Evolutionary conservation across 2,797 vertebrate genomes (phyloP).

Genomic region (Girardinus metallicus): DNA sequence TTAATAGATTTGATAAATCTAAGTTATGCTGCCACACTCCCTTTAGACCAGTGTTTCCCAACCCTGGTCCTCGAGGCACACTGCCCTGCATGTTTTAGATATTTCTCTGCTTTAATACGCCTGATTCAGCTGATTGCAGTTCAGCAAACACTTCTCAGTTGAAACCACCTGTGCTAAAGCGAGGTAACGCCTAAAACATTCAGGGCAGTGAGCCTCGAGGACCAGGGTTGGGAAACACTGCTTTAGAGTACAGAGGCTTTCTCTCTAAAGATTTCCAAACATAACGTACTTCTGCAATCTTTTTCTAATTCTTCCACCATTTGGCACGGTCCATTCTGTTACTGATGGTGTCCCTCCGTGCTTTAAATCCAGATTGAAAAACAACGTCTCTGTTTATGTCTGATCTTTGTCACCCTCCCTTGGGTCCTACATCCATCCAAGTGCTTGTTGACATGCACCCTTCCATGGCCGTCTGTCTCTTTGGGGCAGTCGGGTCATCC

Average conservation of each 20-base stretch:
- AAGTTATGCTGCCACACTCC: neutral
- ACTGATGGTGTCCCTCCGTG: too few relatives aligned
- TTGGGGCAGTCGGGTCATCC: slow-evolving; percentile 36
- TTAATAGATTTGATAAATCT: neutral
- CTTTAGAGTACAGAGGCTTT: neutral
- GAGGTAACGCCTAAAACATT: too few relatives aligned
- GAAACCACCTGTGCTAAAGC: too few relatives aligned
- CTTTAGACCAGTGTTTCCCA: too few relatives aligned
- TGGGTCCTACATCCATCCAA: slow-evolving; percentile 44
- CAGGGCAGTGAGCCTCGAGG: too few relatives aligned
- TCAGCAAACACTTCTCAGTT: too few relatives aligned
- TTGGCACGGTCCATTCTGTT: neutral
- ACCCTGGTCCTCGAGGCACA: too few relatives aligned
- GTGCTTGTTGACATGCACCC: slow-evolving; percentile 47
- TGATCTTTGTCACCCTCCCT: neutral
- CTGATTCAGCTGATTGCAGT: too few relatives aligned
- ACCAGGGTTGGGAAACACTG: too few relatives aligned
- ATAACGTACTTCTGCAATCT: neutral
- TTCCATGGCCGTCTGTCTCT: slow-evolving; percentile 36
- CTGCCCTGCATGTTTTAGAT: too few relatives aligned
- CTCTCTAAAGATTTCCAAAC: neutral
- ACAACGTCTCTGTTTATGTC: neutral
- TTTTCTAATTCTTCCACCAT: neutral
- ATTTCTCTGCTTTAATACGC: too few relatives aligned
- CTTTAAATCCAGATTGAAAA: neutral